Conservation (phyloP, 2,797 vertebrate species). For the Hoplostethus atlanticus region DNA sequence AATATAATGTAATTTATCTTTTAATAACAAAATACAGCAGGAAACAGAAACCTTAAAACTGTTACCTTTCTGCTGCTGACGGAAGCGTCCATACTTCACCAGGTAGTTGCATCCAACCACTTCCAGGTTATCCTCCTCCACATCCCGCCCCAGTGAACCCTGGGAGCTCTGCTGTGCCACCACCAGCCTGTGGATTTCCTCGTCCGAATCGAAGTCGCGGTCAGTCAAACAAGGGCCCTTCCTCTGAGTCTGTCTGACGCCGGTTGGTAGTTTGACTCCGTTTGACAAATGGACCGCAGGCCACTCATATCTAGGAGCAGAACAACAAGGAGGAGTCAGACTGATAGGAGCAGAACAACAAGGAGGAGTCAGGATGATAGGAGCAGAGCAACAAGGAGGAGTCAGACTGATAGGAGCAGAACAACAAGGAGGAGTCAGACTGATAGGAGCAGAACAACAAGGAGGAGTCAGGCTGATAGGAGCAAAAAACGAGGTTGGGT, state of each 20-base stretch:
- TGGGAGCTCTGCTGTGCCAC: conserved; percentile 31
- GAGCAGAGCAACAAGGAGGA: no score
- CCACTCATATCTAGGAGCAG: conserved; percentile 3
- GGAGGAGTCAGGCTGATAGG: no score
- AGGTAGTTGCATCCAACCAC: conserved; percentile 88
- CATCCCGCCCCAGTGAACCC: conserved; percentile 38
- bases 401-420: no score
- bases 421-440: no score
- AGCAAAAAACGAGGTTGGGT: no score
- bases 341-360: no score
- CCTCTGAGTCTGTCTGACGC: conserved; percentile 10
- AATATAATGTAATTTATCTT: no score
- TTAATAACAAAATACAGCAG: background rate
- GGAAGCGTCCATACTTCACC: conserved; percentile 69
- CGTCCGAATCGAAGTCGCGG: conserved; percentile 86
- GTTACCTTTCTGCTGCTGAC: conserved; percentile 50
- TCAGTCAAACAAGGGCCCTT: conserved; percentile 37
- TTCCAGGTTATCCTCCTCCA: conserved; percentile 82
- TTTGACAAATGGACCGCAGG: conserved; percentile 21
- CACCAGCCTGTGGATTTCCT: conserved; percentile 83
- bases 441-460: no score
- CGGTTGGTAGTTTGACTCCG: background rate
- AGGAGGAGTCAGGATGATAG: no score
- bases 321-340: no score
- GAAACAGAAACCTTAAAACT: no score